A percentile compares a stretch with the other conserved stretches of the same genome.
Evolutionary conservation across 1,140 invertebrate species (phyloP).

Genomic region (Drosophila arizonae): DNA sequence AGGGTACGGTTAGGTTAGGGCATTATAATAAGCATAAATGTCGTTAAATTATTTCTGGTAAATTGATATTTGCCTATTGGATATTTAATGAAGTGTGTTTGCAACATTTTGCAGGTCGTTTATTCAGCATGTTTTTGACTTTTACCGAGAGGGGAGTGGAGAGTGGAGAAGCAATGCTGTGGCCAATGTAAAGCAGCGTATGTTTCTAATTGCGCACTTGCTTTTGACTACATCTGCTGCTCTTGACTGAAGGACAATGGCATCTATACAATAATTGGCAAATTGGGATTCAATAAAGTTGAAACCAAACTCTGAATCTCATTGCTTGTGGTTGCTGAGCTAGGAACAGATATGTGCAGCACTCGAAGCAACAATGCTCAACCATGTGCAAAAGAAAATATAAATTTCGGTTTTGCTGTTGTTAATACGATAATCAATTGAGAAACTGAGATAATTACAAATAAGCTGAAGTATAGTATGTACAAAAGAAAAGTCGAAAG

Average conservation of each 20-base stretch:
- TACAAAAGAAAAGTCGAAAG: neutral
- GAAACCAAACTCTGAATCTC: constrained; percentile 1
- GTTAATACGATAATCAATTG: neutral
- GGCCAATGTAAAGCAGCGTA: constrained; percentile 7
- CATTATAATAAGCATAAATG: constrained; percentile 38
- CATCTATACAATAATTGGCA: neutral
- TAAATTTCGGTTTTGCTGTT: neutral
- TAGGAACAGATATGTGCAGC: neutral
- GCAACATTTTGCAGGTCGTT: constrained; percentile 31
- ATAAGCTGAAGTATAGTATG: neutral
- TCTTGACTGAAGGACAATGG: neutral
- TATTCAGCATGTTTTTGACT: constrained; percentile 13
- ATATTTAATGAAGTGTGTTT: constrained; percentile 47
- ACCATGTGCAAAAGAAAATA: neutral
- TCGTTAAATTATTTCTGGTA: constrained; percentile 45
- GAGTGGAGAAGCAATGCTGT: too few relatives aligned
- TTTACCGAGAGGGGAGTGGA: neutral
- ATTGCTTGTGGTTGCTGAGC: neutral
- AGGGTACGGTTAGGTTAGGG: too few relatives aligned
- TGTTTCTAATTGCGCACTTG: constrained; percentile 42
- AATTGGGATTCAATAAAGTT: constrained; percentile 25
- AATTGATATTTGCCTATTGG: constrained; percentile 38
- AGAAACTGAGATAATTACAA: neutral
- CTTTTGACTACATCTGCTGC: neutral
- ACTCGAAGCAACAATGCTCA: neutral